phyloP scores from a whole-genome alignment of 1,140 invertebrate genomes.

The Helicoverpa zea region DNA sequence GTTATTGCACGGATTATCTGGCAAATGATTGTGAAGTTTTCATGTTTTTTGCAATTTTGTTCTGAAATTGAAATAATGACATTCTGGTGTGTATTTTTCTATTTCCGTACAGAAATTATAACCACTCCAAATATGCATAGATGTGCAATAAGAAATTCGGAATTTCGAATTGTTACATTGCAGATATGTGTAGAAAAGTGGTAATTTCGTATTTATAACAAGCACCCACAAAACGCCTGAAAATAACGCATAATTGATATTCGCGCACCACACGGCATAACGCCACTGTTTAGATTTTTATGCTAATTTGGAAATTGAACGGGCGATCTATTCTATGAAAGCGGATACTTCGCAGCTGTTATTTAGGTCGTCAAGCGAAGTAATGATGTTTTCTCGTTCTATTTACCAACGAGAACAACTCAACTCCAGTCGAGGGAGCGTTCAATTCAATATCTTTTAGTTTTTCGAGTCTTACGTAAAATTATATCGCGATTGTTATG shows the following conservation, averaged over 20 bases:
- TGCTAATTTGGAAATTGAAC: conserved; percentile 37
- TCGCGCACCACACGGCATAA: neutral
- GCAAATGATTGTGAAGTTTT: too few species aligned
- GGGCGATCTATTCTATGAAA: conserved; percentile 10
- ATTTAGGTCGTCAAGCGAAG: conserved; percentile 22
- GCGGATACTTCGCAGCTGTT: conserved; percentile 17
- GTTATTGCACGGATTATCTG: neutral
- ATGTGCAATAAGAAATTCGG: too few species aligned
- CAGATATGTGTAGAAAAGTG: too few species aligned
- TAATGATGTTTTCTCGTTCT: conserved; percentile 24
- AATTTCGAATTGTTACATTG: too few species aligned
- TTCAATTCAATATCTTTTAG: neutral
- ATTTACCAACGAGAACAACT: conserved; percentile 24
- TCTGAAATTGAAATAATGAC: too few species aligned
- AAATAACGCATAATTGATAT: neutral
- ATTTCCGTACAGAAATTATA: too few species aligned
- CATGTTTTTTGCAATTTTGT: too few species aligned
- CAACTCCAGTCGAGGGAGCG: neutral
- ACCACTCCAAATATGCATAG: too few species aligned
- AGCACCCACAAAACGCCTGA: too few species aligned
- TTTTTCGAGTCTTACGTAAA: conserved; percentile 8
- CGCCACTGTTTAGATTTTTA: conserved; percentile 17
- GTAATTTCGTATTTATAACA: too few species aligned
- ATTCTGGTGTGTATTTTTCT: too few species aligned
- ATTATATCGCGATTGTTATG: conserved; percentile 1